Conservation (phyloP, 2,888 invertebrate species). For the Osmoderma eremita region DNA sequence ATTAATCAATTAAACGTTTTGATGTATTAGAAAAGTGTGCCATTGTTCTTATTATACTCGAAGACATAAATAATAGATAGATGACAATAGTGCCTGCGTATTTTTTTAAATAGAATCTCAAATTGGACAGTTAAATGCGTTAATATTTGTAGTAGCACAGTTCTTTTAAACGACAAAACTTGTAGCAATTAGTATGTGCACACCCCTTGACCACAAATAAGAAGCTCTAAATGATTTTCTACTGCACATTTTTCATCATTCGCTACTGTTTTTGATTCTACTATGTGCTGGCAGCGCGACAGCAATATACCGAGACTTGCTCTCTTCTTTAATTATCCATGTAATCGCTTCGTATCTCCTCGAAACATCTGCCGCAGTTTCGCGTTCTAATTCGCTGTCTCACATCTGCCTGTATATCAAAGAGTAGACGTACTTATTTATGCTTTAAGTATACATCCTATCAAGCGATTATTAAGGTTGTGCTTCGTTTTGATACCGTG, state of each 20-base stretch:
- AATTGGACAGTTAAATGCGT: too few species aligned
- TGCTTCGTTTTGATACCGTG: too few species aligned
- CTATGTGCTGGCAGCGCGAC: background rate
- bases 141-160: too few species aligned
- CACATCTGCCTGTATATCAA: slow-evolving; percentile 12
- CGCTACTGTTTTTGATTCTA: background rate
- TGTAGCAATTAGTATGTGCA: too few species aligned
- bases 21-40: too few species aligned
- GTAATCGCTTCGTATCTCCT: slow-evolving; percentile 21
- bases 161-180: too few species aligned
- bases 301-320: slow-evolving; percentile 8
- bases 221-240: background rate
- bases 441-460: background rate
- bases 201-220: background rate
- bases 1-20: too few species aligned
- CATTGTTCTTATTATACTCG: too few species aligned
- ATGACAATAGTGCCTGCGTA: too few species aligned
- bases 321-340: slow-evolving; percentile 27
- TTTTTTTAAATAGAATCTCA: too few species aligned
- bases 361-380: slow-evolving; percentile 17
- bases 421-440: background rate
- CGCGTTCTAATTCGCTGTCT: slow-evolving; percentile 26
- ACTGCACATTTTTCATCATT: background rate
- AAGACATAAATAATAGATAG: too few species aligned
- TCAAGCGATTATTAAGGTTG: too few species aligned